Base-by-base conservation (phyloP, 1,140 invertebrate genomes). In the Drosophila oshimai region DNA sequence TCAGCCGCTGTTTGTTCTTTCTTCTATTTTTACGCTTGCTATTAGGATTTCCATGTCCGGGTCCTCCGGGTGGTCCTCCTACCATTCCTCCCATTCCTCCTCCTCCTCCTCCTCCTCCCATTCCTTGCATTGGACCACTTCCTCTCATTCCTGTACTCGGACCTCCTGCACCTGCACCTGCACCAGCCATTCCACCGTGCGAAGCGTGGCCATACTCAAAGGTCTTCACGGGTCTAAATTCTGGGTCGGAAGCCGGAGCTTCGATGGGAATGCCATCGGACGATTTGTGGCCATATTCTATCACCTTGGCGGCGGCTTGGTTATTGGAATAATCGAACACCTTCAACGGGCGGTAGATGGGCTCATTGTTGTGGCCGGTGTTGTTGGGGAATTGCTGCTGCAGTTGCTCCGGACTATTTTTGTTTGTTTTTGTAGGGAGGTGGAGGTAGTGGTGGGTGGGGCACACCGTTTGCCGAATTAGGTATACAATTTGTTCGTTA, bases 231-330 rank as follows among this genome's bases (percentile, higher is more conserved):
- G 93, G 93, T 37, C 65, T 62, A 49, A 76, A 90, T 2, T 88
- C 81, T 10, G 71, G 70, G 0, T n/a, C 17, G 3, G 33, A 1
- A 4, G 6, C 24, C 1, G 36, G 12, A 24, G 22, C 31, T 0
- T 53, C 18, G 28, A 33, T 44, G 4, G 36, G 20, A 22, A 4
- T 33, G 12, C 26, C 22, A 47, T 60, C 61, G 12, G 39, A 49
- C 4, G 79, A 90, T 71, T 94, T 93, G 74, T 95, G 95, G 13
- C 93, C 93, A 91, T 96, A 96, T 91, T 96, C 95, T 37, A 96
- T 93, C 18, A 95, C 93, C 62, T 94, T 93, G n/a, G 92, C 92
- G 39, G 92, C 91, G 44, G 92, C 80, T 46, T 92, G 91, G 17
- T 41, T 72, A 28, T 84, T 90, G 36, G 86, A 76, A 73, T 90